Percentiles rank a stretch among this genome's conserved stretches.
These are phyloP conservation scores for Sarcophaga caerulescens DNA, from an alignment of 2,888 invertebrate genomes.

Conservation along the genomic window DNA sequence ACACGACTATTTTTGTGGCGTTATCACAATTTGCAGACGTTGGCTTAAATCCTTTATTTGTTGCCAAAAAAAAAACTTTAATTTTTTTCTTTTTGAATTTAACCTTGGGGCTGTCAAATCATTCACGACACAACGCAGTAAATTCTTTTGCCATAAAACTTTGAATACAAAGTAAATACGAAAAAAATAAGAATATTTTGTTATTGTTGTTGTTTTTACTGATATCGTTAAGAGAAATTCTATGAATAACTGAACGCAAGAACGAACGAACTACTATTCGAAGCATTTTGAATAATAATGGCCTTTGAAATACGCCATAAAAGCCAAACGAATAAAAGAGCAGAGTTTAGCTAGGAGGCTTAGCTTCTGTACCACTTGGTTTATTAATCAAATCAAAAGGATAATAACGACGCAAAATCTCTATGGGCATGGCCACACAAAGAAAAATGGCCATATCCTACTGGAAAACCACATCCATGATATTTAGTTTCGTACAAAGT, in stretches of 20 bases:
- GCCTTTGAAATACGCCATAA: background rate
- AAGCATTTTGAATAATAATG: slow-evolving; percentile 26
- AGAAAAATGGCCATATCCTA: too few species aligned
- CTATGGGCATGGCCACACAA: too few species aligned
- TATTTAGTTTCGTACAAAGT: too few species aligned
- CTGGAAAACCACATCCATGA: too few species aligned
- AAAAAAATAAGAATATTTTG: slow-evolving; percentile 25
- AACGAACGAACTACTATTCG: slow-evolving; percentile 13
- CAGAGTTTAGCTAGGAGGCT: background rate
- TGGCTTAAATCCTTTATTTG: slow-evolving; percentile 34
- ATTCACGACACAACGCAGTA: slow-evolving; percentile 38
- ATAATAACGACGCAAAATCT: slow-evolving; percentile 23
- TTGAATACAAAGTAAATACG: too few species aligned
- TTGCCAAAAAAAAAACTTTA: background rate
- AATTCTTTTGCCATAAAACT: slow-evolving; percentile 33
- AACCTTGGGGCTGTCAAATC: slow-evolving; percentile 56
- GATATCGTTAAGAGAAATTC: background rate
- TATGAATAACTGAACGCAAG: slow-evolving; percentile 6
- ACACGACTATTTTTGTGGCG: slow-evolving; percentile 14
- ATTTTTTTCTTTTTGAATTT: slow-evolving; percentile 26
- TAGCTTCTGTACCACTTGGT: slow-evolving; percentile 11
- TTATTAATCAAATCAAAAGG: slow-evolving; percentile 45
- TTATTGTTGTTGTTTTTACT: slow-evolving; percentile 7
- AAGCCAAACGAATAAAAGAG: slow-evolving; percentile 10
- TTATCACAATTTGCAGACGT: slow-evolving; percentile 67